Evolutionary conservation across 2,797 vertebrate species (phyloP).

Genomic region (Epinephelus awoara): DNA sequence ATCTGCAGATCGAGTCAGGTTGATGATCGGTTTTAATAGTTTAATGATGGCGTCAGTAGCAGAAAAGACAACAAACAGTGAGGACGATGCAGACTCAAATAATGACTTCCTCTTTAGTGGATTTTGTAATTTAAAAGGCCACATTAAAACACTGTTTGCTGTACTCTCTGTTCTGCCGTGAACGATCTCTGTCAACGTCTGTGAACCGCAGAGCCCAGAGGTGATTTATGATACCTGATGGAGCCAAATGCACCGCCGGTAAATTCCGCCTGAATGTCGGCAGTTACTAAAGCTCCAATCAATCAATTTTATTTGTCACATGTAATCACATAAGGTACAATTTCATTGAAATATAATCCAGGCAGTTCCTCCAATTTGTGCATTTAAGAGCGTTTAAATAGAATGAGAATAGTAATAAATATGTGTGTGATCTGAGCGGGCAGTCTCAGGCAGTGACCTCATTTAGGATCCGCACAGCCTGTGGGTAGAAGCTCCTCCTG

Average conservation of each 20-base stretch:
- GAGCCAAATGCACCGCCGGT: background rate
- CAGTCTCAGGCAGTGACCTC: too few relatives aligned
- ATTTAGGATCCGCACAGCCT: too few relatives aligned
- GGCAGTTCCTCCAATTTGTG: too few relatives aligned
- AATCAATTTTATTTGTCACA: too few relatives aligned
- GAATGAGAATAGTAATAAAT: too few relatives aligned
- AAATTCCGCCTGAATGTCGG: background rate
- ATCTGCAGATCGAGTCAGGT: background rate
- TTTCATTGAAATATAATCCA: too few relatives aligned
- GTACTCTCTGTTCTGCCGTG: background rate
- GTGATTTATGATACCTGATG: constrained; percentile 3
- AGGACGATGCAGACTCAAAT: background rate
- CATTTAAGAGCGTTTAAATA: too few relatives aligned
- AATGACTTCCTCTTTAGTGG: constrained; percentile 4
- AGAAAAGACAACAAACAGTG: too few relatives aligned
- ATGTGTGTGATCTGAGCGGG: too few relatives aligned
- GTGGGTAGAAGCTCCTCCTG: too few relatives aligned
- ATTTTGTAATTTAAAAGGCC: background rate
- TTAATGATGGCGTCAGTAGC: background rate
- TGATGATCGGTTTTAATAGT: background rate
- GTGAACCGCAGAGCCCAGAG: background rate
- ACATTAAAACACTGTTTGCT: background rate
- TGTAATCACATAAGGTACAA: too few relatives aligned
- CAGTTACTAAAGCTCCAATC: background rate
- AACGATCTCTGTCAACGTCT: background rate